These are phyloP conservation scores for Cyclophora punctaria DNA, from an alignment of 2,888 invertebrate genomes.

Conservation along the genomic window DNA sequence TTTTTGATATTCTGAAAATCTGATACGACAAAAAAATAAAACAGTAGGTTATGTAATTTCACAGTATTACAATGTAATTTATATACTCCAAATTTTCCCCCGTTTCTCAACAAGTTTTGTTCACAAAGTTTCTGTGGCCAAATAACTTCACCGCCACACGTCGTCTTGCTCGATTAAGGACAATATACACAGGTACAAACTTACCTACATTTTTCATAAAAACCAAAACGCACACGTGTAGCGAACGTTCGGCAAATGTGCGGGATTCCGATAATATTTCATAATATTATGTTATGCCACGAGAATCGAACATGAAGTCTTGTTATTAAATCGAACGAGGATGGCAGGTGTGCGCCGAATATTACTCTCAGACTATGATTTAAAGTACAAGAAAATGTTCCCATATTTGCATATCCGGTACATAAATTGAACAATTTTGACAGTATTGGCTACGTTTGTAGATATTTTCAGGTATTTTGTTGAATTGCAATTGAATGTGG, in stretches of 20 bases:
- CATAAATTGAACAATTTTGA: background rate
- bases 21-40: too few species aligned
- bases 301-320: constrained; percentile 50
- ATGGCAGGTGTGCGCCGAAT: constrained; percentile 52
- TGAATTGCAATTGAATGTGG: too few species aligned
- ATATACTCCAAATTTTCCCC: too few species aligned
- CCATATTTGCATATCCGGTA: background rate
- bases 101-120: too few species aligned
- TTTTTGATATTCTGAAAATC: too few species aligned
- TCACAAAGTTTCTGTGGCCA: too few species aligned
- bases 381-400: constrained; percentile 4
- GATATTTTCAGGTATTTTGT: background rate
- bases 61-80: too few species aligned
- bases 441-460: background rate
- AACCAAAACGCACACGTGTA: constrained; percentile 11
- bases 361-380: constrained; percentile 34
- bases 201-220: constrained; percentile 8
- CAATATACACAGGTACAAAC: background rate
- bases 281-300: constrained; percentile 12
- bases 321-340: constrained; percentile 61
- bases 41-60: too few species aligned
- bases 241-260: constrained; percentile 12
- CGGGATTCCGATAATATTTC: constrained; percentile 18
- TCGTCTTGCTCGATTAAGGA: background rate
- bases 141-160: too few species aligned